Evolutionary conservation across 1,140 invertebrate genomes (phyloP), one percentile per base, ranked within the genome.

Genomic region (Venturia canescens): DNA sequence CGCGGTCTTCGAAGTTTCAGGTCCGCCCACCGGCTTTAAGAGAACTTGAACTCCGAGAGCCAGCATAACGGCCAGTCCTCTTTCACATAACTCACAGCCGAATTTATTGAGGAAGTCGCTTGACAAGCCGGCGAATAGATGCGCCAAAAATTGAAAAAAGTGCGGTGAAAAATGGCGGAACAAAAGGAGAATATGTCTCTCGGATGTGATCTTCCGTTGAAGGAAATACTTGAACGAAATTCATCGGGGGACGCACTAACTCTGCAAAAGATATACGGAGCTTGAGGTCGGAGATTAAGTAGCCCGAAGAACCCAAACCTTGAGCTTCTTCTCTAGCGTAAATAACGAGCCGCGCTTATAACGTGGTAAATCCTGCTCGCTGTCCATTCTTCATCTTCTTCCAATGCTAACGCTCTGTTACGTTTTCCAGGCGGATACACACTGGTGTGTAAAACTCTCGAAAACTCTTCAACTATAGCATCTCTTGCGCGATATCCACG

Each of bases 231-330:
- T 44, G 1, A 44, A 44, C 38, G 13, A 44, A 76, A 50, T 76
- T 76, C 72, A 50, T 50, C 72, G 72, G 48, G 3, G 69, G 85
- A 81, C 83, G 84, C 82, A 83, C 82, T 83, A 82, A 87, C 87
- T 87, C 87, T 87, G 81, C 84, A 80, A 79, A 84, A 87, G 88
- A 89, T 89, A 88, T 88, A 89, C 85, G 86, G 83, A 86, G 84
- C 79, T 84, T 63, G 76, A 82, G 87, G 88, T 88, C 87, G 85
- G 78, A 84, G 88, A 88, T 89, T 89, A 89, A 89, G 87, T 88
- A 87, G 87, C 80, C 81, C 79, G 23, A 38, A 53, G 76, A 75
- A 53, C 70, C 53, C 63, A 31, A 74, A 79, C 78, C 75, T 44
- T 60, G 72, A 63, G 77, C 16, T 34, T 50, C 44, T 66, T 66